Evolutionary conservation across 1,140 invertebrate species (phyloP).

Genomic region (Megalonaias nervosa): DNA sequence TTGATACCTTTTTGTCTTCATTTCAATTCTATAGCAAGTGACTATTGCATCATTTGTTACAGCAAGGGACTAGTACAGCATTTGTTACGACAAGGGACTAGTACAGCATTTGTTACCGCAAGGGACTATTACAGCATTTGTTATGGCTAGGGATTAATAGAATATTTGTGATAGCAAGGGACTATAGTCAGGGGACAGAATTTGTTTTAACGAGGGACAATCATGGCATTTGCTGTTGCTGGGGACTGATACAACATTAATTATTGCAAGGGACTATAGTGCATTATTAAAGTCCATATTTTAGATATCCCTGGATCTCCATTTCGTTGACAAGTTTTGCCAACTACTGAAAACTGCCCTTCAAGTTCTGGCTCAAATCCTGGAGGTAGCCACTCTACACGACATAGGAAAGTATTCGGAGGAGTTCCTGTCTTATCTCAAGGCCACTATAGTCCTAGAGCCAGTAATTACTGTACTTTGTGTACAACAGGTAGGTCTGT

Average conservation of each 20-base stretch:
- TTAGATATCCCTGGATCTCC: constrained; percentile 82
- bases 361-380: constrained; percentile 80
- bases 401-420: constrained; percentile 85
- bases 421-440: constrained; percentile 85
- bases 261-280: background rate
- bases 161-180: background rate
- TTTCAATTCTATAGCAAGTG: too few species aligned
- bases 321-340: constrained; percentile 83
- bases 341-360: constrained; percentile 79
- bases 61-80: too few species aligned
- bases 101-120: background rate
- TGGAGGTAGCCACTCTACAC: constrained; percentile 82
- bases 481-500: constrained; percentile 78
- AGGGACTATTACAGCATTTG: background rate
- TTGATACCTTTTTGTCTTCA: too few species aligned
- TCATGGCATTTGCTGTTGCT: background rate
- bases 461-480: constrained; percentile 82
- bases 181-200: background rate
- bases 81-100: background rate
- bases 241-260: background rate
- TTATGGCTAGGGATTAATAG: too few species aligned
- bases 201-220: background rate
- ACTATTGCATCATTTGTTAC: too few species aligned
- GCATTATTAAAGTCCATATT: constrained; percentile 37
- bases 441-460: constrained; percentile 80